These are phyloP conservation scores for Eulimnadia texana DNA, from an alignment of 1,140 invertebrate species.

Conservation along the genomic window DNA sequence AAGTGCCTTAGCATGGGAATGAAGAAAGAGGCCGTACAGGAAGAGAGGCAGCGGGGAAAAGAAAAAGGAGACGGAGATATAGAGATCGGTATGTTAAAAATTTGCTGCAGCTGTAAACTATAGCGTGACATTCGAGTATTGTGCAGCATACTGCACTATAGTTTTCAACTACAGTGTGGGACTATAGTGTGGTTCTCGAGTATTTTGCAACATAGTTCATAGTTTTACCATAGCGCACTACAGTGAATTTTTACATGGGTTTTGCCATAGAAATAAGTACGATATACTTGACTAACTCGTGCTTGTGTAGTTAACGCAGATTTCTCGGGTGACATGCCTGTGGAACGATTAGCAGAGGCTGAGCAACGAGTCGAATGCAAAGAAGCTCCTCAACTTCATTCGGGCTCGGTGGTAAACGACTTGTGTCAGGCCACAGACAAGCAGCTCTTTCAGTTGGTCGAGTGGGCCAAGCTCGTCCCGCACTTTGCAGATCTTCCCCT, in stretches of 20 bases:
- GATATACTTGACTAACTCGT: no score
- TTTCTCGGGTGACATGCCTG: slow-evolving; percentile 54
- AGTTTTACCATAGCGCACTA: no score
- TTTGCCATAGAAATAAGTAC: no score
- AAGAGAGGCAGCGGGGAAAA: slow-evolving; percentile 66
- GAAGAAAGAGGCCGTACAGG: slow-evolving; percentile 90
- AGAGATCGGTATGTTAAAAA: slow-evolving; percentile 55
- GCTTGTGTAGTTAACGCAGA: slow-evolving; percentile 55
- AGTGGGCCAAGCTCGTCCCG: slow-evolving; percentile 90
- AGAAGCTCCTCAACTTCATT: slow-evolving; percentile 37
- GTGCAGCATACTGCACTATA: no score
- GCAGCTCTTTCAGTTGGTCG: slow-evolving; percentile 83
- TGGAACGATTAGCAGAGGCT: slow-evolving; percentile 67
- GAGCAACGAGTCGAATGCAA: slow-evolving; percentile 57
- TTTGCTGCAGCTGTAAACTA: no score
- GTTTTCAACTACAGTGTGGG: no score
- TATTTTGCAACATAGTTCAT: no score
- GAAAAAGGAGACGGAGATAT: slow-evolving; percentile 55
- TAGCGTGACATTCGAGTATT: no score
- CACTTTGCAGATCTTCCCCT: slow-evolving; percentile 81
- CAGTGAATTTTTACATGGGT: no score
- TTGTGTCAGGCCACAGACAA: slow-evolving; percentile 66
- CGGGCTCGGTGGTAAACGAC: slow-evolving; percentile 33
- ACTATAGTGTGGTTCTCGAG: no score
- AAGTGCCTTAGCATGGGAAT: slow-evolving; percentile 95